Evolutionary conservation across 2,113 vertebrate species (phyloP), one percentile per base, ranked within the genome.

Genomic region (Fregata magnificens): DNA sequence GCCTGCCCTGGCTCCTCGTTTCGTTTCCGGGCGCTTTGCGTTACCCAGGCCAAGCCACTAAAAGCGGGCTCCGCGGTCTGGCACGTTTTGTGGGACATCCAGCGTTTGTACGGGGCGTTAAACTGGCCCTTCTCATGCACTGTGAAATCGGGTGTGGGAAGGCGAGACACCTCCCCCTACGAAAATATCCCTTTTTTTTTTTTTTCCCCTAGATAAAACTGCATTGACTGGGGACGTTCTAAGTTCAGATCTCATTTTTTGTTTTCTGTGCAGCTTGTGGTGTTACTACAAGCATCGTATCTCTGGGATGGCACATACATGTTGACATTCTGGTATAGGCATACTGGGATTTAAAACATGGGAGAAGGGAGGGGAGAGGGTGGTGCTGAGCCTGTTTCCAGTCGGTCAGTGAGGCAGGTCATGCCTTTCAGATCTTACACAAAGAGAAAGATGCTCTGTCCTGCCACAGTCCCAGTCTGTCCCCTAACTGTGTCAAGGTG

Each of bases 91-190:
- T 31, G 50, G 56, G 66, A 10, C 26, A 18, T 8, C 5, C 45
- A 34, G 53, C 2, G 7, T 45, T 73, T 45, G n/a, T 50, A 9
- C 2, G 44, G 34, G n/a, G 5, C 24, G 58, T 69, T 72, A 42
- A 62, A 42, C 28, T 8, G 47, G 19, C 36, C 58, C 20, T 58
- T 55, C 42, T 67, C 38, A 45, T 29, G 61, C 50, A 24, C 47
- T 13, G 31, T 12, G 77, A 61, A 16, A 17, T 19, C n/a, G 6
- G 42, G 28, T 34, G 28, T 19, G 61, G 65, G 28, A 62, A 65
- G 19, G n/a, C 0, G 2, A 73, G 58, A 4, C 11, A 5, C 19
- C 5, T 77, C 47, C 32, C 53, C 11, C 24, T 56, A 24, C 0
- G 7, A 90, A 90, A 73, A 34, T 4, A 70, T 0, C 22, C 7